Conservation (phyloP, 2,797 vertebrate genomes). For the Macroramphosus scolopax region DNA sequence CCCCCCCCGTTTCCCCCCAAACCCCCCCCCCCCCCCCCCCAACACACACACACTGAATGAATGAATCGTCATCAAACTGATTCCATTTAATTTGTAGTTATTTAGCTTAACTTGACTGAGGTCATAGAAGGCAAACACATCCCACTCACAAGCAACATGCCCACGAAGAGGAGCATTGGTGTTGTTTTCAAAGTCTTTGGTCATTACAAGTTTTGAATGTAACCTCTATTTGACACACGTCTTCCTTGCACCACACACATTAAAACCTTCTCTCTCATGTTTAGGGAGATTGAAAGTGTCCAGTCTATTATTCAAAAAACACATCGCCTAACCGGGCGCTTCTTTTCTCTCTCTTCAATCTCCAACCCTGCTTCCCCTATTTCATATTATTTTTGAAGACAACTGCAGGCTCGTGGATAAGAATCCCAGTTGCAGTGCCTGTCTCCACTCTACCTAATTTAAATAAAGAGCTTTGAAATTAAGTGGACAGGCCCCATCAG, state of each 20-base stretch:
- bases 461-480: constrained; percentile 85
- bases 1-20: no score
- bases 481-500: constrained; percentile 80
- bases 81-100: no score
- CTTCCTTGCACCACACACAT: constrained; percentile 59
- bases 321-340: constrained; percentile 64
- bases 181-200: constrained; percentile 59
- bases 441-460: constrained; percentile 77
- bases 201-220: constrained; percentile 68
- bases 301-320: constrained; percentile 79
- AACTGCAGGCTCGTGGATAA: constrained; percentile 79
- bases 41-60: no score
- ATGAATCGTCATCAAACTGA: constrained; percentile 77
- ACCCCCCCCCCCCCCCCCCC: no score
- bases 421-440: constrained; percentile 67
- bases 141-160: no score
- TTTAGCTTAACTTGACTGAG: no score
- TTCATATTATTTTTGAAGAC: constrained; percentile 77
- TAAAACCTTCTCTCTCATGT: constrained; percentile 74
- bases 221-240: constrained; percentile 69
- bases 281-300: constrained; percentile 73
- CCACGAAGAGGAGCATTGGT: not conserved
- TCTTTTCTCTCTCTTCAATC: constrained; percentile 63
- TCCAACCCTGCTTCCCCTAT: constrained; percentile 22
- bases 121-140: no score